phyloP scores from a whole-genome alignment of 2,113 vertebrate genomes.

The Stigmatopora nigra region DNA sequence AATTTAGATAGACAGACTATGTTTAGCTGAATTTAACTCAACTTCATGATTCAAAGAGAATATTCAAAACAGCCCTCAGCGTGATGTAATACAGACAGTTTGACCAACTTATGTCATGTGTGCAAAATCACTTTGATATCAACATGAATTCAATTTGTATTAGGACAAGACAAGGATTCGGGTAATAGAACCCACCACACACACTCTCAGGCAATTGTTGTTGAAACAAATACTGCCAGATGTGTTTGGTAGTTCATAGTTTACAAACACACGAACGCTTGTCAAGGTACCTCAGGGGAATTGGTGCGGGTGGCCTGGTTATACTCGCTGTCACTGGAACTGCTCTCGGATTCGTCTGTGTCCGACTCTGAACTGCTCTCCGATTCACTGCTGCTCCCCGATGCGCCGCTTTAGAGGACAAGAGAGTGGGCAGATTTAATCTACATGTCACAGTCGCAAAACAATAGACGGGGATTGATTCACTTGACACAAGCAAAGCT shows the following conservation, averaged over 20 bases:
- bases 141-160: neutral
- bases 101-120: neutral
- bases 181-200: neutral
- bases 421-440: slow-evolving; percentile 10
- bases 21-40: neutral
- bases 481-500: neutral
- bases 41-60: neutral
- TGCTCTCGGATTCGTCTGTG: slow-evolving; percentile 86
- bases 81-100: neutral
- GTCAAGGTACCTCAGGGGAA: slow-evolving; percentile 80
- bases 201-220: neutral
- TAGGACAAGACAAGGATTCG: neutral
- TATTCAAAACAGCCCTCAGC: neutral
- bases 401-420: slow-evolving; percentile 66
- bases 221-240: neutral
- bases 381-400: slow-evolving; percentile 88
- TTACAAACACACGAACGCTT: neutral
- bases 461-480: neutral
- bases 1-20: neutral
- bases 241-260: neutral
- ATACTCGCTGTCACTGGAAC: slow-evolving; percentile 89
- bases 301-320: slow-evolving; percentile 78
- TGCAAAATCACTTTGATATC: neutral
- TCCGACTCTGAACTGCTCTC: slow-evolving; percentile 92
- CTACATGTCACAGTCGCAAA: slow-evolving; percentile 12